These are phyloP conservation scores for Cyanistes caeruleus DNA, from an alignment of 2,113 vertebrate genomes.

Conservation along the genomic window DNA sequence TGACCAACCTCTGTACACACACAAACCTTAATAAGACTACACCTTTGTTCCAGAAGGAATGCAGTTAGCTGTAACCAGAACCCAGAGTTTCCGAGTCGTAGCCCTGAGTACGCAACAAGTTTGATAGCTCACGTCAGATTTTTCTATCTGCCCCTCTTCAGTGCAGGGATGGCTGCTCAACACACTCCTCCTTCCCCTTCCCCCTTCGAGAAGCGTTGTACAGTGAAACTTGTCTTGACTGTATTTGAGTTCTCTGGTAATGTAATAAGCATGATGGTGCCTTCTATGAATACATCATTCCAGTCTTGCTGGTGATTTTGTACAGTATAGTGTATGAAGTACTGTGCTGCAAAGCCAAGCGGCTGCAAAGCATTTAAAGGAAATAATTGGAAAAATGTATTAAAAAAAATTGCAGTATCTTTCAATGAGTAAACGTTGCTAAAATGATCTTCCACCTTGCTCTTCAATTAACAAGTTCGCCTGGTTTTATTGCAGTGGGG, in stretches of 20 bases:
- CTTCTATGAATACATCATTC: conserved; percentile 93
- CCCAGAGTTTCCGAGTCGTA: conserved; percentile 78
- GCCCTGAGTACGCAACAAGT: conserved; percentile 66
- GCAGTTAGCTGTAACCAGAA: conserved; percentile 80
- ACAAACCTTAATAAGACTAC: conserved; percentile 83
- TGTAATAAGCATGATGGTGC: conserved; percentile 94
- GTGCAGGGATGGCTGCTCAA: conserved; percentile 79
- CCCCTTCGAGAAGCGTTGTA: conserved; percentile 83
- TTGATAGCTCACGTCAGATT: conserved; percentile 65
- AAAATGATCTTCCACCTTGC: conserved; percentile 74
- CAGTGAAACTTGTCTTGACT: conserved; percentile 89
- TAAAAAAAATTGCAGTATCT: conserved; percentile 88
- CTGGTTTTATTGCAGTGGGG: conserved; percentile 65
- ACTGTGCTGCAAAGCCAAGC: conserved; percentile 80
- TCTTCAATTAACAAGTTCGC: conserved; percentile 70
- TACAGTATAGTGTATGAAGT: conserved; percentile 81
- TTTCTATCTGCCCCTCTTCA: conserved; percentile 79
- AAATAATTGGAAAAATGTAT: conserved; percentile 73
- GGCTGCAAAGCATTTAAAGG: conserved; percentile 80
- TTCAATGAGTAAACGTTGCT: conserved; percentile 81
- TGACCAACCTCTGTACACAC: conserved; percentile 82
- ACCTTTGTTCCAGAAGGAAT: conserved; percentile 73
- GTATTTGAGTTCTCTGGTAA: conserved; percentile 85
- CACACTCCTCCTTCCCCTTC: conserved; percentile 68
- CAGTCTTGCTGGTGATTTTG: conserved; percentile 88